These are phyloP conservation scores for Cantharis rufa DNA, from an alignment of 2,888 invertebrate species.

Conservation along the genomic window DNA sequence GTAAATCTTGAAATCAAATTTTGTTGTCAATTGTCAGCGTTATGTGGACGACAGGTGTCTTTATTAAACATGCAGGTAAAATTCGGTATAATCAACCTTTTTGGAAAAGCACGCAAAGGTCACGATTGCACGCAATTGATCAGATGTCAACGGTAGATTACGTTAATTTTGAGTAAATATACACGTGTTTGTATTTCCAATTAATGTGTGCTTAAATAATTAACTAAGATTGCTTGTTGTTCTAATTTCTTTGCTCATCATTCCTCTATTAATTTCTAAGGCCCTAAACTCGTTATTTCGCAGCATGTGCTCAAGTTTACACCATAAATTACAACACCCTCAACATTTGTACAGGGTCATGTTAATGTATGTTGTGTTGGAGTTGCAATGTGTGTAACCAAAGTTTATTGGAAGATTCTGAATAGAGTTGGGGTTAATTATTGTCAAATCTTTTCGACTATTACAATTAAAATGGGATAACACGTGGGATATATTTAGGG, in stretches of 20 bases:
- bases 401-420: conserved; percentile 5
- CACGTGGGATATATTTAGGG: not conserved
- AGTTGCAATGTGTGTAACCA: conserved; percentile 18
- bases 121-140: conserved; percentile 17
- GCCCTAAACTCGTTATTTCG: conserved; percentile 13
- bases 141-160: conserved; percentile 20
- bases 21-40: conserved; percentile 21
- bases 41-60: conserved; percentile 26
- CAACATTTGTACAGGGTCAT: conserved; percentile 5
- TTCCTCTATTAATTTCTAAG: conserved; percentile 3
- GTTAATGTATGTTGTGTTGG: conserved; percentile 13
- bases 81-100: conserved; percentile 17
- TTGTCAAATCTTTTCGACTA: not conserved
- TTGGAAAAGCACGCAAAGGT: conserved; percentile 18
- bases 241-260: not conserved
- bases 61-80: conserved; percentile 22
- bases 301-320: conserved; percentile 23
- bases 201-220: not conserved
- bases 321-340: conserved; percentile 22
- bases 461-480: not conserved
- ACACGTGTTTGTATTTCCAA: conserved; percentile 15
- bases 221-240: not conserved
- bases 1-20: conserved; percentile 6
- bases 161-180: conserved; percentile 20
- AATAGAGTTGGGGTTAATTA: conserved; percentile 14